Base-by-base conservation (phyloP, 2,797 vertebrate species). In the Thaleichthys pacificus region DNA sequence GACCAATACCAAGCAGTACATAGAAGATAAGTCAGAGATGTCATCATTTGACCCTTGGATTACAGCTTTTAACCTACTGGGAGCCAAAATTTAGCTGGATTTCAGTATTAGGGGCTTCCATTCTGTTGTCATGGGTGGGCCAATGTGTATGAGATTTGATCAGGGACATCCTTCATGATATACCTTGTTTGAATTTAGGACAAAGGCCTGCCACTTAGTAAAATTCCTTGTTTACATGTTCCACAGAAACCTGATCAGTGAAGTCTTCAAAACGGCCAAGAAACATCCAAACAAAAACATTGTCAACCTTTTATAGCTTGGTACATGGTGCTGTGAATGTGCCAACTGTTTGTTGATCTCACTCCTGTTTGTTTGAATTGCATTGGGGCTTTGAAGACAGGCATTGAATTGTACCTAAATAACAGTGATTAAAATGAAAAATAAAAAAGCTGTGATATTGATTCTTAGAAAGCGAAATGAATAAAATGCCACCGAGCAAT, bases 401-500 rank as follows among this genome's bases (percentile, higher is more conserved):
- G 42, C 80, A 86, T 89, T 89, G 82, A 84, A 86, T 82, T 65
- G 65, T 85, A 82, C 87, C 82, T 81, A 74, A 87, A 81, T 84
- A 87, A 77, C 66, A 76, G 77, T 90, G 86, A 91, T 89, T 91
- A 86, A 84, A 84, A 69, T 70, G 66, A 65, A 87, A 89, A 85
- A 69, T 84, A 86, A 84, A 73, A 57, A 21, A 19, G 51, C 22
- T 74, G 69, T 72, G 74, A 89, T 83, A 86, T 80, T 82, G 87
- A 88, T 89, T 78, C 83, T 32, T 66, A 89, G 89, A 89, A 83
- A 82, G 74, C 79, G 85, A 84, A 86, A 84, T 82, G 69, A 86
- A 83, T 80, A 84, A 83, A 83, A 90, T 80, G 85, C 76, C 66
- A 91, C 90, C 91, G 87, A 93, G 90, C 88, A 91, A 90, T 72